A percentile compares a stretch with the other conserved stretches of the same genome.
These are phyloP conservation scores for Petrocephalus microphthalmus DNA, from an alignment of 2,113 vertebrate species.

Conservation along the genomic window DNA sequence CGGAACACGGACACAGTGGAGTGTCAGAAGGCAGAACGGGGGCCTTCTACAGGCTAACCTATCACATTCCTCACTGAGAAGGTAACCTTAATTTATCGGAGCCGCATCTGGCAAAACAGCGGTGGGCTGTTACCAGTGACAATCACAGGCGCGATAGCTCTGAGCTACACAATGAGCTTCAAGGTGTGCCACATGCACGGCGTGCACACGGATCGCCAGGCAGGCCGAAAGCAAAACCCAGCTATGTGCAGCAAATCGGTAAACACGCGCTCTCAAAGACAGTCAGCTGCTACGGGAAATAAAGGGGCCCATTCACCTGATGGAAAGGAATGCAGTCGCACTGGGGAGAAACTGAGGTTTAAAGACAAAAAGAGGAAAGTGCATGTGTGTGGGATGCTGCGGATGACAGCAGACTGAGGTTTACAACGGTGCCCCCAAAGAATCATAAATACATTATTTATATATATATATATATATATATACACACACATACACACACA, in stretches of 20 bases:
- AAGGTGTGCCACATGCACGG: not conserved
- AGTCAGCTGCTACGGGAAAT: not conserved
- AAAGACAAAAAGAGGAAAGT: not conserved
- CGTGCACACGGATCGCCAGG: too few relatives aligned
- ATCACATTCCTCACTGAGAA: not conserved
- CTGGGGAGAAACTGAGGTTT: not conserved
- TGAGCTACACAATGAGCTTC: not conserved
- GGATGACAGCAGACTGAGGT: not conserved
- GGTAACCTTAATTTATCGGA: not conserved
- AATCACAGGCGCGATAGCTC: not conserved
- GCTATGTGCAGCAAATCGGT: not conserved
- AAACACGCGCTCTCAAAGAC: not conserved
- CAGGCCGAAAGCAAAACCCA: not conserved
- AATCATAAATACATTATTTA: too few relatives aligned
- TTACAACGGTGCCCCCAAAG: not conserved
- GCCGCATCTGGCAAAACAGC: not conserved
- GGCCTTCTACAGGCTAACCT: not conserved
- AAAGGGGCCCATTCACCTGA: conserved; percentile 27
- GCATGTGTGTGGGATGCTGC: too few relatives aligned
- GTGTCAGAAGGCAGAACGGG: not conserved
- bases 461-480: too few relatives aligned
- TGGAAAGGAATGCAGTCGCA: not conserved
- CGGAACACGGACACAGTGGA: not conserved
- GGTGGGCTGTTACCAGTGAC: not conserved
- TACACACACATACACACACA: not conserved